A percentile compares a stretch with the other conserved stretches of the same genome.
Evolutionary conservation across 2,888 invertebrate species (phyloP).

Genomic region (Harpagoxenus sublaevis): DNA sequence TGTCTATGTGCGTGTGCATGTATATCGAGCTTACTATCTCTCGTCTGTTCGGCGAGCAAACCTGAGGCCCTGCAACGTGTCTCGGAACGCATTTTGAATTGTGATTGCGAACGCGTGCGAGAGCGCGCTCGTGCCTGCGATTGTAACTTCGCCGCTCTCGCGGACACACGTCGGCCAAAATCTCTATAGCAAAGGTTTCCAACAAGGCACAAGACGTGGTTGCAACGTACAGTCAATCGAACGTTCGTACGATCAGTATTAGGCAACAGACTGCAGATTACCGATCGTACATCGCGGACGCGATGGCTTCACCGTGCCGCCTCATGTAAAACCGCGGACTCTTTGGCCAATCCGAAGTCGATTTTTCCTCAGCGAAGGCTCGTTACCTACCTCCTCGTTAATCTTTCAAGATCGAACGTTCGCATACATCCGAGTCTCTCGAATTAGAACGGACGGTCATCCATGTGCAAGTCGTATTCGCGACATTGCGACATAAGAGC

Average conservation of each 20-base stretch:
- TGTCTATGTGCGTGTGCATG: neutral
- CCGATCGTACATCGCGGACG: conserved; percentile 28
- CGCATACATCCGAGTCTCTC: neutral
- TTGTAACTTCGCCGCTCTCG: neutral
- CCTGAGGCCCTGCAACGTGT: conserved; percentile 45
- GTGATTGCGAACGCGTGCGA: conserved; percentile 30
- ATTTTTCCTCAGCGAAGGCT: conserved; percentile 18
- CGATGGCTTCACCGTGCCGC: conserved; percentile 13
- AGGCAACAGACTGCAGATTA: conserved; percentile 50
- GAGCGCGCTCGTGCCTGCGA: neutral
- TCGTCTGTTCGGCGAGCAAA: conserved; percentile 34
- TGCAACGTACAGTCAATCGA: conserved; percentile 75
- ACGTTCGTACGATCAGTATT: conserved; percentile 79
- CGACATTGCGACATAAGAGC: too few relatives aligned
- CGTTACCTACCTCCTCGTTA: neutral
- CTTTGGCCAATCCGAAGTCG: conserved; percentile 20
- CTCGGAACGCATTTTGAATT: conserved; percentile 40
- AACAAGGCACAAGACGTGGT: conserved; percentile 78
- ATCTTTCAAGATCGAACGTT: neutral
- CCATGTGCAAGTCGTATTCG: too few relatives aligned
- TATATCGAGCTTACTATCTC: conserved; percentile 23
- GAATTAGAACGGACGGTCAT: neutral
- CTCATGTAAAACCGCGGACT: neutral
- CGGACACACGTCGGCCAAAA: conserved; percentile 14
- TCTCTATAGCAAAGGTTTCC: conserved; percentile 64